Percentiles rank a stretch among this genome's conserved stretches.
phyloP scores from a whole-genome alignment of 2,888 invertebrate genomes.

The Leptopterna dolabrata region DNA sequence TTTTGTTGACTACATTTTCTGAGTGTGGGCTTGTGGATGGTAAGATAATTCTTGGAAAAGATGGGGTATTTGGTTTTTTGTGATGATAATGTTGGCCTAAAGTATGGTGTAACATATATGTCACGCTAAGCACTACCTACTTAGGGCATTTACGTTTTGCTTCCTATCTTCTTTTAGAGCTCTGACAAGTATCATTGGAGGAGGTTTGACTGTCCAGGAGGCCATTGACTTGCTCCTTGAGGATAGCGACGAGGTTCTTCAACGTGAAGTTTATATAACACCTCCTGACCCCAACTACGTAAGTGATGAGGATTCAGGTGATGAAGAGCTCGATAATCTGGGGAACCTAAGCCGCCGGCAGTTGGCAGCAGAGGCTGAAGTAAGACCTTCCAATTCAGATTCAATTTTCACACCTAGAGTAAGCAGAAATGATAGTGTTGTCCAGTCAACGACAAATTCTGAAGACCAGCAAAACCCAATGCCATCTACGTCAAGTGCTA shows the following conservation, averaged over 20 bases:
- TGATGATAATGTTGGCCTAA: not conserved
- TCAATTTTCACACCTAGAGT: too few relatives aligned
- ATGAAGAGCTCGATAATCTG: not conserved
- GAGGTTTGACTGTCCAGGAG: constrained; percentile 8
- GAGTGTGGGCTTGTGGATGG: too few relatives aligned
- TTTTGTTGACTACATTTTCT: not conserved
- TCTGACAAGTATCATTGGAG: not conserved
- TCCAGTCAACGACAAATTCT: too few relatives aligned
- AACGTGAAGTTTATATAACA: not conserved
- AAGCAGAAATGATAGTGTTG: too few relatives aligned
- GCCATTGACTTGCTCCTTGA: not conserved
- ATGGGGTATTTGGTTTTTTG: not conserved
- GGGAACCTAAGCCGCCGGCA: constrained; percentile 1
- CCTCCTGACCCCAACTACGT: not conserved
- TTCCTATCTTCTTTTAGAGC: not conserved
- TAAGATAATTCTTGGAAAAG: not conserved
- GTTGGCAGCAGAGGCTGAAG: not conserved
- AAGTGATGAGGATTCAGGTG: constrained; percentile 4
- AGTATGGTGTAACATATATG: not conserved
- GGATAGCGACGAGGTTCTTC: not conserved
- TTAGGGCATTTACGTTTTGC: too few relatives aligned
- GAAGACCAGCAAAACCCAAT: too few relatives aligned
- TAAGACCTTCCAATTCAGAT: not conserved
- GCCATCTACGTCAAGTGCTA: too few relatives aligned
- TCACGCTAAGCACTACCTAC: not conserved